These are phyloP conservation scores for Acheta domesticus DNA, from an alignment of 2,888 invertebrate species.

Conservation along the genomic window DNA sequence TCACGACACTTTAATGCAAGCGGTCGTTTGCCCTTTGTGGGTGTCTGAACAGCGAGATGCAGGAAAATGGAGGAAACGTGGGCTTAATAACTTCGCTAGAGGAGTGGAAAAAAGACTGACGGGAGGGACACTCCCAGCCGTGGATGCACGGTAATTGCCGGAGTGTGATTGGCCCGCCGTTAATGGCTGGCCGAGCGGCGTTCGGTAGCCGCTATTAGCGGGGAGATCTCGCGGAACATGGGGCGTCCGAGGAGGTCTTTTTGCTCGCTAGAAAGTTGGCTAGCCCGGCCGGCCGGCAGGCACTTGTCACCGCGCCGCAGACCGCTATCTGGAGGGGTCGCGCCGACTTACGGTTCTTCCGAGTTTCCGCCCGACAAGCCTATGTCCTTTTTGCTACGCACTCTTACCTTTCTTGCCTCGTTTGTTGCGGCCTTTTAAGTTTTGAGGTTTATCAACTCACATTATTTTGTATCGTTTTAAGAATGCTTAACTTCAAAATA, in stretches of 20 bases:
- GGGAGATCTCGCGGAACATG: neutral
- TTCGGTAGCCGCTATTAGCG: constrained; percentile 2
- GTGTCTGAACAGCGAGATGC: neutral
- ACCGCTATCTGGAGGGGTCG: too few relatives aligned
- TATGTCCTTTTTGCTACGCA: too few relatives aligned
- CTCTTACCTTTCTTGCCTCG: too few relatives aligned
- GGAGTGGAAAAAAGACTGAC: neutral
- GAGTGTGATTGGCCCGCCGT: neutral
- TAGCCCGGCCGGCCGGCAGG: neutral
- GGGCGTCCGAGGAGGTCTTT: neutral
- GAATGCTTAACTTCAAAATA: too few relatives aligned
- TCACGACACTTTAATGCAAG: neutral
- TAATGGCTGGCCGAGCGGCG: neutral
- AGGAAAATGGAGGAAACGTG: neutral
- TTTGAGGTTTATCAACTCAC: too few relatives aligned
- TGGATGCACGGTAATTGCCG: neutral
- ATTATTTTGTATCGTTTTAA: too few relatives aligned
- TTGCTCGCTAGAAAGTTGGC: neutral
- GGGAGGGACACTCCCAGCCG: neutral
- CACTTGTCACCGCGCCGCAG: neutral
- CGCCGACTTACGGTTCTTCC: too few relatives aligned
- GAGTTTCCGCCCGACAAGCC: too few relatives aligned
- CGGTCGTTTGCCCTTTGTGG: neutral
- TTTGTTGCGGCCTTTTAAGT: too few relatives aligned
- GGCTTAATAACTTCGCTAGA: neutral